A percentile compares a stretch with the other conserved stretches of the same genome.
Evolutionary conservation across 2,113 vertebrate species (phyloP).

Genomic region (Hydrochoerus hydrochaeris): DNA sequence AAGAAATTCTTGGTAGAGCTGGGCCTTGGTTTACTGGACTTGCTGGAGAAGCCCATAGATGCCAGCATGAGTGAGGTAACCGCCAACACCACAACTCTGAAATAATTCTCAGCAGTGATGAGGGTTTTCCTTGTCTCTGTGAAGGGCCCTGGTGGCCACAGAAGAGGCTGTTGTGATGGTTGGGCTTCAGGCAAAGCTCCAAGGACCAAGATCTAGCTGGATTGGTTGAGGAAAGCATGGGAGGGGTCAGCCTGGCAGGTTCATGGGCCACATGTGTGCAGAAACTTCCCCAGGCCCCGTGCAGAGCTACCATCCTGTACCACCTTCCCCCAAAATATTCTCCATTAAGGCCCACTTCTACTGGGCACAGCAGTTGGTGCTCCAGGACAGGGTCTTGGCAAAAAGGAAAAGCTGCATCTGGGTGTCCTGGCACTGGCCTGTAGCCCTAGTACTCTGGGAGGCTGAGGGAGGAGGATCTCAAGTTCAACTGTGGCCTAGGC

Average conservation of each 20-base stretch:
- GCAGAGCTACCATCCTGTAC: background rate
- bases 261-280: background rate
- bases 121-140: background rate
- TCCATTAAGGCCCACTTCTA: background rate
- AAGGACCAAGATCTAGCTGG: background rate
- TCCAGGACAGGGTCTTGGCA: background rate
- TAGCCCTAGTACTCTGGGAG: background rate
- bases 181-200: background rate
- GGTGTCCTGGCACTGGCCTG: background rate
- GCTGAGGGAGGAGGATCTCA: background rate
- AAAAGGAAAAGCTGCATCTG: background rate
- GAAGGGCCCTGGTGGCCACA: background rate
- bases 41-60: background rate
- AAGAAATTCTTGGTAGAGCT: background rate
- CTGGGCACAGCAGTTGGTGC: background rate
- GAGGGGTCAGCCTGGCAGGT: background rate
- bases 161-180: background rate
- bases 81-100: background rate
- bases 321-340: background rate
- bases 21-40: background rate
- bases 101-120: too few species aligned
- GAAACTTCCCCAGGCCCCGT: background rate
- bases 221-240: rapidly evolving
- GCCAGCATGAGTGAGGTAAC: too few species aligned
- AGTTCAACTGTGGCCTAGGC: background rate